Evolutionary conservation across 2,888 invertebrate species (phyloP).

Genomic region (Neoascia interrupta): DNA sequence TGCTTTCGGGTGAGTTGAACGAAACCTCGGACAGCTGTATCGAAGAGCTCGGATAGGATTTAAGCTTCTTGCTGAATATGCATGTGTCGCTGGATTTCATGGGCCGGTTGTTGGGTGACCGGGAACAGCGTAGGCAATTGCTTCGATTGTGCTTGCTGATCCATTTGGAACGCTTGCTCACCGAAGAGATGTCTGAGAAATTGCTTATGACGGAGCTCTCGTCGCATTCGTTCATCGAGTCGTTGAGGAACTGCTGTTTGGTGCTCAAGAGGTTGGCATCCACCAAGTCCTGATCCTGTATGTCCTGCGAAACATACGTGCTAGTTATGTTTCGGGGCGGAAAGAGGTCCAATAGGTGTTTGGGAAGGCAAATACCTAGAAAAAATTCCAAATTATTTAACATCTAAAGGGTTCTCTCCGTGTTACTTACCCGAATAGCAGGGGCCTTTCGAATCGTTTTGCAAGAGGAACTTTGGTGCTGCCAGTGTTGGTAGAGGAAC

Average conservation of each 20-base stretch:
- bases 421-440: constrained; percentile 76
- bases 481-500: constrained; percentile 76
- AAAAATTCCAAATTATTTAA: constrained; percentile 7
- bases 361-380: constrained; percentile 78
- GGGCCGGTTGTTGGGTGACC: constrained; percentile 75
- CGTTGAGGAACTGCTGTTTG: constrained; percentile 77
- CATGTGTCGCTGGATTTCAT: constrained; percentile 72
- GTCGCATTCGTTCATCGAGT: constrained; percentile 77
- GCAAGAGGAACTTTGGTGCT: constrained; percentile 77
- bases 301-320: constrained; percentile 79
- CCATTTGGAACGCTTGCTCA: constrained; percentile 78
- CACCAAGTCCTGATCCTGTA: constrained; percentile 77
- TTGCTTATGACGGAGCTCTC: constrained; percentile 79
- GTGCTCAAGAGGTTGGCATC: constrained; percentile 75
- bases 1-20: constrained; percentile 79
- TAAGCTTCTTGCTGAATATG: constrained; percentile 63
- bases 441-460: constrained; percentile 77
- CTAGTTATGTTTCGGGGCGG: constrained; percentile 76
- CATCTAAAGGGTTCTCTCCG: not conserved
- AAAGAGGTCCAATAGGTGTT: constrained; percentile 78
- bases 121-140: constrained; percentile 77
- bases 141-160: constrained; percentile 77
- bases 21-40: constrained; percentile 76
- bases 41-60: constrained; percentile 72
- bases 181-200: constrained; percentile 79